phyloP scores from a whole-genome alignment of 2,888 invertebrate species.

The Meiosimyza platycephala region DNA sequence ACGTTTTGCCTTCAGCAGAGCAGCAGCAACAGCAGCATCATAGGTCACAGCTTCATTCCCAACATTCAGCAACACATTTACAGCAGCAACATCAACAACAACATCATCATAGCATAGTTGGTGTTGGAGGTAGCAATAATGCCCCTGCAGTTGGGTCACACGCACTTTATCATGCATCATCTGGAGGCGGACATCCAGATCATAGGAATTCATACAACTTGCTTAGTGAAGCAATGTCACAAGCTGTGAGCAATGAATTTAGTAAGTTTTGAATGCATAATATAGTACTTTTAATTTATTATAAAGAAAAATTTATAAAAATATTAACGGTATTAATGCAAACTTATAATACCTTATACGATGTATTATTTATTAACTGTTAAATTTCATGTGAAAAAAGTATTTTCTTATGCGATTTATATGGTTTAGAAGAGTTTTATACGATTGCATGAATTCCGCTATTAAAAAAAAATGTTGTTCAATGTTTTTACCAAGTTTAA shows the following conservation, averaged over 20 bases:
- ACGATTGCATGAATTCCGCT: too few relatives aligned
- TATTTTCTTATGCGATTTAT: too few relatives aligned
- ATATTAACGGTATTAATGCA: too few relatives aligned
- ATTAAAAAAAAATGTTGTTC: too few relatives aligned
- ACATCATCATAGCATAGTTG: conserved; percentile 28
- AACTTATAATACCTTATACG: background rate
- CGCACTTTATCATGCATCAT: conserved; percentile 48
- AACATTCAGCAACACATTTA: conserved; percentile 4
- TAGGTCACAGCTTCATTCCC: conserved; percentile 22
- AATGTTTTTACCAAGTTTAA: too few relatives aligned
- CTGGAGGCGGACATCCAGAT: conserved; percentile 55
- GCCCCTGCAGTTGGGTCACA: conserved; percentile 45
- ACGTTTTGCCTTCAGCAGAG: conserved; percentile 35
- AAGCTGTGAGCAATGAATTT: conserved; percentile 72
- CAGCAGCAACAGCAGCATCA: conserved; percentile 32
- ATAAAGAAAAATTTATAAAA: too few relatives aligned
- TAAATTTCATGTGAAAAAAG: too few relatives aligned
- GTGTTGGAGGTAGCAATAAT: conserved; percentile 37
- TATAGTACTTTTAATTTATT: too few relatives aligned
- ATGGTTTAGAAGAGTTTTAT: too few relatives aligned
- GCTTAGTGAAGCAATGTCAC: conserved; percentile 71
- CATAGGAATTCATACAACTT: conserved; percentile 68
- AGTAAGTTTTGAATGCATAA: conserved; percentile 65
- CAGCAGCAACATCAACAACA: conserved; percentile 20
- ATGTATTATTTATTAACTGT: background rate